Evolutionary conservation across 2,113 vertebrate genomes (phyloP).

Genomic region (Macaca mulatta): DNA sequence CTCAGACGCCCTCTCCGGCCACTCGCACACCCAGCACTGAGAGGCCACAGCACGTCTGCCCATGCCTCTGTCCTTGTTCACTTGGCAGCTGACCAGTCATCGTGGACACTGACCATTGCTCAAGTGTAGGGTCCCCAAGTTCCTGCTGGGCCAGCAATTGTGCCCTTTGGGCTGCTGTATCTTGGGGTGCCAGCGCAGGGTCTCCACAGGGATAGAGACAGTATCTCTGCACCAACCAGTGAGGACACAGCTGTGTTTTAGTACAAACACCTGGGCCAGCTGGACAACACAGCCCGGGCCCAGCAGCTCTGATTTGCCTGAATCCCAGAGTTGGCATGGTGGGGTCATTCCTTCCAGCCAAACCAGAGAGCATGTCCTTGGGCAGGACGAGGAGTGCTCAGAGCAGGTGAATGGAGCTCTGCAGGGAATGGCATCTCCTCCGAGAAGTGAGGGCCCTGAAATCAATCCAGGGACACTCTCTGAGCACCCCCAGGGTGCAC

Average conservation of each 20-base stretch:
- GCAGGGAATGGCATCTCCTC: not conserved
- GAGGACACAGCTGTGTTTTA: not conserved
- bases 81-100: not conserved
- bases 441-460: not conserved
- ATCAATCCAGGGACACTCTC: not conserved
- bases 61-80: not conserved
- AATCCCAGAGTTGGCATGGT: not conserved
- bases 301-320: not conserved
- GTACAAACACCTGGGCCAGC: not conserved
- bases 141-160: not conserved
- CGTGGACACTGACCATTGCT: not conserved
- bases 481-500: not conserved
- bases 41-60: not conserved
- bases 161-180: not conserved
- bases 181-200: not conserved
- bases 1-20: not conserved
- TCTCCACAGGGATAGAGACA: not conserved
- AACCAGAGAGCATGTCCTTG: not conserved
- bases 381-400: not conserved
- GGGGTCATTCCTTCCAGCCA: not conserved
- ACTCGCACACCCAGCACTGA: not conserved
- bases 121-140: not conserved
- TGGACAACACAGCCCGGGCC: not conserved
- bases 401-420: not conserved
- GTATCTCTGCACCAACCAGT: not conserved